These are phyloP conservation scores for Clivina fossor DNA, from an alignment of 2,888 invertebrate species.

Conservation along the genomic window DNA sequence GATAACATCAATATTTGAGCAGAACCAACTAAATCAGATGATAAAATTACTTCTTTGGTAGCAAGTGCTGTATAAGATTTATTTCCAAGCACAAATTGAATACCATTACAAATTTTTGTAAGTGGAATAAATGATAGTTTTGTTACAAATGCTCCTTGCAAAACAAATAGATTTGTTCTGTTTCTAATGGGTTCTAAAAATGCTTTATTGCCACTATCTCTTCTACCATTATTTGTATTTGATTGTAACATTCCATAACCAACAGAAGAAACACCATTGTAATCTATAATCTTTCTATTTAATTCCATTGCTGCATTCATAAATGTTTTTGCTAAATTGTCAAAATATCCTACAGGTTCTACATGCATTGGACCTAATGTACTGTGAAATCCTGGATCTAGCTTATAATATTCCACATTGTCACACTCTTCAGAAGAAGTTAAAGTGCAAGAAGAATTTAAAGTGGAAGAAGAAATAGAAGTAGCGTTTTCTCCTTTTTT, in stretches of 20 bases:
- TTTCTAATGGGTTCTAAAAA: background rate
- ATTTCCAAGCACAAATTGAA: background rate
- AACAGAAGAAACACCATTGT: background rate
- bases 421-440: no score
- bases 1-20: slow-evolving; percentile 65
- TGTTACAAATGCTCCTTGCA: background rate
- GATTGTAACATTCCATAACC: background rate
- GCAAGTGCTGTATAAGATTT: slow-evolving; percentile 1
- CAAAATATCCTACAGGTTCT: no score
- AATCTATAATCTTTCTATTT: slow-evolving; percentile 39
- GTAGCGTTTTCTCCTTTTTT: no score
- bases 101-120: background rate
- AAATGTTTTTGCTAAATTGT: no score
- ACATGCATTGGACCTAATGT: no score
- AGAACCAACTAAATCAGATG: slow-evolving; percentile 60
- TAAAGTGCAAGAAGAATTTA: no score
- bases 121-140: background rate
- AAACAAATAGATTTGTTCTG: background rate
- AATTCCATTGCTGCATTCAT: slow-evolving; percentile 9
- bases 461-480: no score
- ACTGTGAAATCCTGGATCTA: no score
- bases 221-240: background rate
- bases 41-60: slow-evolving; percentile 55
- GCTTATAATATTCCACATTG: no score
- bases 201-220: background rate